phyloP scores from a whole-genome alignment of 2,888 invertebrate species.

The Octodonta nipae region DNA sequence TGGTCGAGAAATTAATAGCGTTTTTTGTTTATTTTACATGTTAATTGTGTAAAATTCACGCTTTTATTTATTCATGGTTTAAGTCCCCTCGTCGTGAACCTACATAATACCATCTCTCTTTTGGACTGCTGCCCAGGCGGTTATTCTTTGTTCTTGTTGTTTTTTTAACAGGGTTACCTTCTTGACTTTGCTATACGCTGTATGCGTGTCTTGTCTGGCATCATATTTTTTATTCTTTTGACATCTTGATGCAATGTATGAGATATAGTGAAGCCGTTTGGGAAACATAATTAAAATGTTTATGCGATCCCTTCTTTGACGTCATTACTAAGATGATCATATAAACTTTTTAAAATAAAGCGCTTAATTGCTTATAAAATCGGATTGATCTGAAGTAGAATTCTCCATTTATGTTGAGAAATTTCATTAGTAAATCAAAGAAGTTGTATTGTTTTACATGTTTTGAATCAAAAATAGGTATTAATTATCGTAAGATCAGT shows the following conservation, averaged over 20 bases:
- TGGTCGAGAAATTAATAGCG: slow-evolving; percentile 34
- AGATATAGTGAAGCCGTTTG: slow-evolving; percentile 14
- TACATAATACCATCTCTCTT: slow-evolving; percentile 34
- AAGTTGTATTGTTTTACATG: too few relatives aligned
- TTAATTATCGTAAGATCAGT: too few relatives aligned
- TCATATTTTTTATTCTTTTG: slow-evolving; percentile 29
- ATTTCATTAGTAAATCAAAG: too few relatives aligned
- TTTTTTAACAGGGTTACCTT: too few relatives aligned
- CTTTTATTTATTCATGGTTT: slow-evolving; percentile 39
- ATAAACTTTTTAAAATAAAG: too few relatives aligned
- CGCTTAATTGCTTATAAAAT: too few relatives aligned
- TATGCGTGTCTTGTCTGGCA: slow-evolving; percentile 19
- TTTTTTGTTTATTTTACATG: slow-evolving; percentile 38
- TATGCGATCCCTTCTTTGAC: too few relatives aligned
- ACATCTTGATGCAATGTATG: slow-evolving; percentile 29
- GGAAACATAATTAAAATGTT: slow-evolving; percentile 12
- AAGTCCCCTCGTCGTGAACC: slow-evolving; percentile 31
- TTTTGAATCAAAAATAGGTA: too few relatives aligned
- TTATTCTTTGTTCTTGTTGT: slow-evolving; percentile 4
- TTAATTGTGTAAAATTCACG: slow-evolving; percentile 41
- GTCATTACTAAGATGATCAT: too few relatives aligned
- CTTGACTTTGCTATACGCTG: too few relatives aligned
- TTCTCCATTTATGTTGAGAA: too few relatives aligned
- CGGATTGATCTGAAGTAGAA: too few relatives aligned
- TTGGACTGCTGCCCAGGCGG: slow-evolving; percentile 26